Evolutionary conservation across 2,888 invertebrate species (phyloP).

Genomic region (Lithophane ornitopus): DNA sequence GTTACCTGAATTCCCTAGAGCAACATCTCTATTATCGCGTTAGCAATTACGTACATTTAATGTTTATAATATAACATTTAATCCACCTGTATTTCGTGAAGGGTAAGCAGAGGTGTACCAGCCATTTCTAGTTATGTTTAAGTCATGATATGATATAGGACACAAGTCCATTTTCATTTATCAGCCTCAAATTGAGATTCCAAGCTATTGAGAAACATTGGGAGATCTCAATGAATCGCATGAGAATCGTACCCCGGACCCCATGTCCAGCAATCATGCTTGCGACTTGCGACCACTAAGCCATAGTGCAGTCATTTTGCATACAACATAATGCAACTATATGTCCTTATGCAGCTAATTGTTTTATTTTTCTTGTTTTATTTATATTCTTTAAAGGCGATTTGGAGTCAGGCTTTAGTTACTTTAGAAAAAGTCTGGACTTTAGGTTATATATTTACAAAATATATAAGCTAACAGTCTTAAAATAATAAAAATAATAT

Average conservation of each 20-base stretch:
- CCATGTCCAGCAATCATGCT: too few relatives aligned
- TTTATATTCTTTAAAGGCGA: neutral
- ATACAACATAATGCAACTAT: too few relatives aligned
- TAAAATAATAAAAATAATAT: too few relatives aligned
- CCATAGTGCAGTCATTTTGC: too few relatives aligned
- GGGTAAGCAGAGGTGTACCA: neutral
- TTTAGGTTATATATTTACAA: too few relatives aligned
- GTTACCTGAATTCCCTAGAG: slow-evolving; percentile 74
- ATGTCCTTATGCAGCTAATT: neutral
- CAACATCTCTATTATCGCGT: slow-evolving; percentile 56
- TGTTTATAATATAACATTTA: neutral
- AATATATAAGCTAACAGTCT: too few relatives aligned
- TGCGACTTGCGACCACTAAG: too few relatives aligned
- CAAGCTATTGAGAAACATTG: neutral
- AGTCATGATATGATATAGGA: neutral
- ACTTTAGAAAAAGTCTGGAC: neutral
- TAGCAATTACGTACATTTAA: slow-evolving; percentile 14
- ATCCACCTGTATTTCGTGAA: neutral
- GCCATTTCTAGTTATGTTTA: neutral
- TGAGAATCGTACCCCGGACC: too few relatives aligned
- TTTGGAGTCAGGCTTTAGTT: neutral
- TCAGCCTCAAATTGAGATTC: neutral
- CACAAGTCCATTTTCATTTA: neutral
- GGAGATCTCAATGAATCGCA: too few relatives aligned
- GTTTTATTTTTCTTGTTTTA: neutral